A percentile compares a stretch with the other conserved stretches of the same genome.
Conservation (phyloP, 1,140 invertebrate species). For the Drosophila gunungcola region DNA sequence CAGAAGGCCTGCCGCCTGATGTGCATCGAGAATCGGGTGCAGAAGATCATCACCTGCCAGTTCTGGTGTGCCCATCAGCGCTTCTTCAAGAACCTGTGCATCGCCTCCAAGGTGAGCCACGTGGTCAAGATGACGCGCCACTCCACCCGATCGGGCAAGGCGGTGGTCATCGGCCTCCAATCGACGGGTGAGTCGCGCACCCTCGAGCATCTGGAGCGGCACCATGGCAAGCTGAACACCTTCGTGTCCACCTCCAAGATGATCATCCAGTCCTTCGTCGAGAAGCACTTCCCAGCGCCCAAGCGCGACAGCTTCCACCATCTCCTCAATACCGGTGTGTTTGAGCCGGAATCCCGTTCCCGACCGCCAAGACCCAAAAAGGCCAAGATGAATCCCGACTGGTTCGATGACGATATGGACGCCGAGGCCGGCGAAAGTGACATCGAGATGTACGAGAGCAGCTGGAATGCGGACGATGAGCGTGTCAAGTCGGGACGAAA, state of each 20-base stretch:
- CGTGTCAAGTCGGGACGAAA: constrained; percentile 88
- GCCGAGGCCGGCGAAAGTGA: constrained; percentile 55
- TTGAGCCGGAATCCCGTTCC: constrained; percentile 70
- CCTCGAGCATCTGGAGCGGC: constrained; percentile 96
- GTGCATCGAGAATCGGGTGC: constrained; percentile 95
- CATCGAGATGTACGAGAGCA: constrained; percentile 48
- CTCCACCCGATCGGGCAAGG: constrained; percentile 97
- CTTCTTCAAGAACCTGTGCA: constrained; percentile 99
- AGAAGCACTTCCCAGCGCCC: constrained; percentile 98
- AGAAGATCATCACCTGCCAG: constrained; percentile 97
- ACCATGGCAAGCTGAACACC: constrained; percentile 97
- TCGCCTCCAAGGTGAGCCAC: constrained; percentile 97
- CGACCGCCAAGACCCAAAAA: constrained; percentile 17
- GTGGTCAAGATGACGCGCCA: constrained; percentile 93
- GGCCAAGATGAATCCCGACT: constrained; percentile 29
- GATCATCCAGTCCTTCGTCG: constrained; percentile 96
- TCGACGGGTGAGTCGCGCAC: constrained; percentile 99
- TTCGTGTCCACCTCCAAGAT: constrained; percentile 99
- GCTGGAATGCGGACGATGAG: constrained; percentile 86
- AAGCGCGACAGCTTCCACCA: constrained; percentile 92
- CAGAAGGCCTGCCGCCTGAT: constrained; percentile 97
- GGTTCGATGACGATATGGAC: constrained; percentile 61
- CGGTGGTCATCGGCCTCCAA: constrained; percentile 99
- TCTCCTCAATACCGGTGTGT: constrained; percentile 61
- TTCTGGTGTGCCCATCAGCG: constrained; percentile 99